A percentile compares a stretch with the other conserved stretches of the same genome.
phyloP scores from a whole-genome alignment of 2,888 invertebrate genomes.

The Sinohyriopsis cumingii region DNA sequence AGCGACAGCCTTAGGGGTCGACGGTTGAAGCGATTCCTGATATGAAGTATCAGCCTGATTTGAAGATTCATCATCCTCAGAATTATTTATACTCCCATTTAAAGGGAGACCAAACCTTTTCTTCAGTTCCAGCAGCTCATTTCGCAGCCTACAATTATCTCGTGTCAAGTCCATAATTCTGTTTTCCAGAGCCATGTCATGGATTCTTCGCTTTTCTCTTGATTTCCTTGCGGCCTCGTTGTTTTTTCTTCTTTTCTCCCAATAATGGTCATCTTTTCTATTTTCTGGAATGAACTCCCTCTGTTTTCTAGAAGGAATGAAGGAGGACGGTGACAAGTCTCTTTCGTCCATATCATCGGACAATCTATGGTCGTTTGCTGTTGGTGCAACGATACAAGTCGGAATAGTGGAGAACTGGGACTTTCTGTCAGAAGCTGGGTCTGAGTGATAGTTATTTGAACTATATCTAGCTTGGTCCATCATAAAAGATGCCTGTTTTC shows the following conservation, averaged over 20 bases:
- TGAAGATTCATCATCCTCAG: constrained; percentile 21
- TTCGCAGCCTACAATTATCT: constrained; percentile 94
- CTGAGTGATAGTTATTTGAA: not conserved
- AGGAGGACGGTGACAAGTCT: constrained; percentile 12
- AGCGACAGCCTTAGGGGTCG: no score
- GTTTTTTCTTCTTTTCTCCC: constrained; percentile 95
- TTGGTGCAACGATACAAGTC: constrained; percentile 46
- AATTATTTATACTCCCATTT: constrained; percentile 36
- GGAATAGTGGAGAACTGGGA: constrained; percentile 32
- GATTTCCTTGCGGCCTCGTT: constrained; percentile 98
- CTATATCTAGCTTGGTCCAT: no score
- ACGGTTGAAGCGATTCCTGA: no score
- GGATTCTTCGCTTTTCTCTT: constrained; percentile 95
- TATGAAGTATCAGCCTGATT: no score
- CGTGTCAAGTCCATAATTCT: constrained; percentile 94
- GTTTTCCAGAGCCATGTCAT: constrained; percentile 96
- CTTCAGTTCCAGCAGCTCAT: constrained; percentile 92
- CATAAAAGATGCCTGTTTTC: no score
- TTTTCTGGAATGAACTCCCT: constrained; percentile 96
- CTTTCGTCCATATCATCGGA: constrained; percentile 8
- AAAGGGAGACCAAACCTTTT: constrained; percentile 78
- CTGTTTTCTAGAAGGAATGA: constrained; percentile 84
- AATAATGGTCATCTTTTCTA: constrained; percentile 97
- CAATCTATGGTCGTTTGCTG: constrained; percentile 22
- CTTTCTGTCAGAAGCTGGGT: constrained; percentile 19